Base-by-base conservation (phyloP, 2,113 vertebrate genomes). In the Phyllostomus discolor region DNA sequence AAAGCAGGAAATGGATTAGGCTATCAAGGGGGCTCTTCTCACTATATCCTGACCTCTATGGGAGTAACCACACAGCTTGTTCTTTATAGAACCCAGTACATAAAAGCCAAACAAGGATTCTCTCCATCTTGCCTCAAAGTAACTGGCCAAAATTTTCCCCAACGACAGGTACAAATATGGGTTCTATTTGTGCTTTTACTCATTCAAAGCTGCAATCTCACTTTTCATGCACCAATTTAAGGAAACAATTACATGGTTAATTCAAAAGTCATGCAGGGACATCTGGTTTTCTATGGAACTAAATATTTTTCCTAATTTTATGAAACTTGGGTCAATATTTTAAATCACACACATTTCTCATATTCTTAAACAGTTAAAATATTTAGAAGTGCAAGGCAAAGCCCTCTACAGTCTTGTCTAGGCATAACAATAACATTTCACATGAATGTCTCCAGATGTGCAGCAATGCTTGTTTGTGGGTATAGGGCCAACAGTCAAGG, bases 31-130 rank as follows among this genome's bases (percentile, higher is more conserved):
- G n/a, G 6, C 19, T 73, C 10, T 62, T 57, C 28, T 46, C 19
- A 79, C 8, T 41, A 10, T 72, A 24, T 22, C 12, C 24, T 57
- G 14, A 81, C 48, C 28, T 26, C 46, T 43, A 52, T 7, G 41
- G 15, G 86, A 20, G 50, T 22, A 8, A 48, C 12, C 41, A 52
- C 59, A 72, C 15, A 76, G 43, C 22, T 75, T 1, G 24, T 84
- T 70, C 52, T 85, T 90, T 88, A 50, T 3, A 79, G 17, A 84
- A 26, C 7, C 17, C 35, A 78, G 50, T 64, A 72, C 19, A 33
- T 54, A 83, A 81, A 95, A 64, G 50, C 19, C 75, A 84, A 80
- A 93, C 24, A 75, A 92, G 43, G 69, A 80, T 88, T 90, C 81
- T 38, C 24, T 12, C n/a, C 90, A 38, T 22, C 43, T 46, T 59